Conservation (phyloP, 1,140 invertebrate species). For the Zaprionus ornatus region DNA sequence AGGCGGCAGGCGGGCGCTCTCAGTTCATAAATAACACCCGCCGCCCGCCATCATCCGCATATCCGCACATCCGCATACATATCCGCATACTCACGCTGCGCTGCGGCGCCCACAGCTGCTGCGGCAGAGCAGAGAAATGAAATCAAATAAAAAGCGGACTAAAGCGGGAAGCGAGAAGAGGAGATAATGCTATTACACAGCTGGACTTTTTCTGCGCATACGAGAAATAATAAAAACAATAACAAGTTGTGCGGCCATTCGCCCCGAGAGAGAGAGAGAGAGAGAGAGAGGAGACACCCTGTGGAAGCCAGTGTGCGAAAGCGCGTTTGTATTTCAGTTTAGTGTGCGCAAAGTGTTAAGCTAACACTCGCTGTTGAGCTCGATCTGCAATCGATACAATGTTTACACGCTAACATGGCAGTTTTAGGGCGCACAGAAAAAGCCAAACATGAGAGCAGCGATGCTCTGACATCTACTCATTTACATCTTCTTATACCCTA, state of each 20-base stretch:
- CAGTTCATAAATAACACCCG: conserved; percentile 65
- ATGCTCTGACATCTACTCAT: not conserved
- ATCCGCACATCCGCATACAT: conserved; percentile 1
- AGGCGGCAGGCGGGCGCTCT: conserved; percentile 40
- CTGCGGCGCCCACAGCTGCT: conserved; percentile 1
- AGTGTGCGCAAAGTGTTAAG: not conserved
- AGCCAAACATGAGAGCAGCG: not conserved
- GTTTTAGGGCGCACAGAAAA: not conserved
- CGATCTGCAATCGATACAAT: not conserved
- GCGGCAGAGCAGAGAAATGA: not conserved
- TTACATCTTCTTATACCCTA: too few relatives aligned
- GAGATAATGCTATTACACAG: conserved; percentile 3
- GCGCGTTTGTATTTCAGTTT: not conserved
- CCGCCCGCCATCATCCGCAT: not conserved
- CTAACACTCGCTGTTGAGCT: not conserved
- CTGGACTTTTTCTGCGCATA: conserved; percentile 1
- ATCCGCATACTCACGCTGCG: not conserved
- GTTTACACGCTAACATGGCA: not conserved
- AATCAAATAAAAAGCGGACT: conserved; percentile 2
- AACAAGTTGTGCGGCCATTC: conserved; percentile 1
- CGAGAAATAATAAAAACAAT: conserved; percentile 1
- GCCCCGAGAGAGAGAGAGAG: not conserved
- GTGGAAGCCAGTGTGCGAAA: not conserved
- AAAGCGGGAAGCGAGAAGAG: not conserved
- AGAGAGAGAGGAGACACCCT: not conserved